Evolutionary conservation across 2,113 vertebrate genomes (phyloP).

Genomic region (Peromyscus californicus): DNA sequence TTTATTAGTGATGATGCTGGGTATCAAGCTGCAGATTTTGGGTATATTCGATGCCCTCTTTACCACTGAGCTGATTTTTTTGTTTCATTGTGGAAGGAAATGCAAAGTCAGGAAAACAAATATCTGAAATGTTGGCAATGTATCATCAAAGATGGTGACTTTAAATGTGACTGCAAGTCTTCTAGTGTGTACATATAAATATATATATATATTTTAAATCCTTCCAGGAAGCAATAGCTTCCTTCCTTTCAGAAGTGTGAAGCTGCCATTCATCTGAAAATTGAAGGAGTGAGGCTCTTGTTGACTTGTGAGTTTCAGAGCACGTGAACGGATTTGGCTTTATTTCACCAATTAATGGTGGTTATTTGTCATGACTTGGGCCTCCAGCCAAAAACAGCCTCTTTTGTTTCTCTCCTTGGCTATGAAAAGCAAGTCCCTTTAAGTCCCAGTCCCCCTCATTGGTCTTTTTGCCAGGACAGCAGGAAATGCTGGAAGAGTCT

Average conservation of each 20-base stretch:
- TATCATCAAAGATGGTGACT: neutral
- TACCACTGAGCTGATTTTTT: neutral
- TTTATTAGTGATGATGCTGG: neutral
- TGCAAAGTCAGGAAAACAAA: neutral
- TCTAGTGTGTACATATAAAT: too few species aligned
- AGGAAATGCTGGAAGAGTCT: neutral
- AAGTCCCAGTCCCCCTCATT: neutral
- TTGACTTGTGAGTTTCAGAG: neutral
- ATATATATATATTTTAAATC: too few species aligned
- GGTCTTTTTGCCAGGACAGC: neutral
- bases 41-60: neutral
- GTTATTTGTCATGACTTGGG: neutral
- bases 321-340: neutral
- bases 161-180: neutral
- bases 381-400: neutral
- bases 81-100: neutral
- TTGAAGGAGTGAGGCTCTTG: neutral
- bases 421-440: slow-evolving; percentile 37
- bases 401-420: neutral
- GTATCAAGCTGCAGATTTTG: too few species aligned
- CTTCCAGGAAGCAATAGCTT: neutral
- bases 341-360: neutral
- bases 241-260: neutral
- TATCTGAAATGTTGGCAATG: neutral
- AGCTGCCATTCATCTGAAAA: neutral